These are phyloP conservation scores for Tursiops truncatus DNA, from an alignment of 2,113 vertebrate genomes.

Conservation along the genomic window DNA sequence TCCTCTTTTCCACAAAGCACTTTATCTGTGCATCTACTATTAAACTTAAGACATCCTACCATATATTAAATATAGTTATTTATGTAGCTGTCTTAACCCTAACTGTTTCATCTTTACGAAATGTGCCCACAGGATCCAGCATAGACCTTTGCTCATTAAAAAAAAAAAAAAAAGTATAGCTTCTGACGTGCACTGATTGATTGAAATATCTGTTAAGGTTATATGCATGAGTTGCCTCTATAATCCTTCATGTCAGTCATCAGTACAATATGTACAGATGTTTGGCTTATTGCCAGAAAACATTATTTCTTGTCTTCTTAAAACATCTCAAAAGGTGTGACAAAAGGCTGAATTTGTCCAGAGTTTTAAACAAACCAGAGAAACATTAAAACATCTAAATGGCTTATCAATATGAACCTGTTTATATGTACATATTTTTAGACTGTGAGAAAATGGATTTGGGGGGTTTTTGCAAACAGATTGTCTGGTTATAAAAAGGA, in stretches of 20 bases:
- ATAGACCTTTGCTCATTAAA: neutral
- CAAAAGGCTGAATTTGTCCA: neutral
- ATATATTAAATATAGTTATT: neutral
- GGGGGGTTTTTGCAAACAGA: neutral
- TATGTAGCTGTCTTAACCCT: neutral
- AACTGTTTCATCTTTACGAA: neutral
- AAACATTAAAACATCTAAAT: neutral
- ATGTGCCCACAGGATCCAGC: neutral
- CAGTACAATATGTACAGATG: neutral
- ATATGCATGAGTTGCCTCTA: neutral
- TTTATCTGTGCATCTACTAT: neutral
- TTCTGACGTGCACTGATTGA: neutral
- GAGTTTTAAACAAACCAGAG: constrained; percentile 41
- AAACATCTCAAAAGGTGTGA: neutral
- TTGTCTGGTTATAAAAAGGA: neutral
- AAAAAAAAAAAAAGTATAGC: neutral
- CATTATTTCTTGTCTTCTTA: neutral
- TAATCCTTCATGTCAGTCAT: neutral
- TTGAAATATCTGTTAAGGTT: neutral
- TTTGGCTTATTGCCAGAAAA: neutral
- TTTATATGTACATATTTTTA: neutral
- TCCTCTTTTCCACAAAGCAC: neutral
- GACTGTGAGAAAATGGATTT: neutral
- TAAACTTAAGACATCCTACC: neutral
- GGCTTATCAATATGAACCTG: neutral